Evolutionary conservation across 1,140 invertebrate species (phyloP).

Genomic region (Manduca sexta): DNA sequence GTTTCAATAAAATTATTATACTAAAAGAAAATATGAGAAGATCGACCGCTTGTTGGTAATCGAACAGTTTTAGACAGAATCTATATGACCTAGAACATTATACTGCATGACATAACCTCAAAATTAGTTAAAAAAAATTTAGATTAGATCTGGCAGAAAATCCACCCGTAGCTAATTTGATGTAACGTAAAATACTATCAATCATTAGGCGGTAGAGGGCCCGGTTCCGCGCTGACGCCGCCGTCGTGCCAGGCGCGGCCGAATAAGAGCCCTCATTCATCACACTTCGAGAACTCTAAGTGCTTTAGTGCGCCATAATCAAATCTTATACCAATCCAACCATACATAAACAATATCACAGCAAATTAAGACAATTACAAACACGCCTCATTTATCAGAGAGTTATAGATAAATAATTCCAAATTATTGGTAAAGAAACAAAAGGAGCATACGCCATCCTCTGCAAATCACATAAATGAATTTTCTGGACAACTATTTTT

Average conservation of each 20-base stretch:
- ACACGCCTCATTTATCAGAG: no score
- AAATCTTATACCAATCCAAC: slow-evolving; percentile 28
- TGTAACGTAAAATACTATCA: slow-evolving; percentile 51
- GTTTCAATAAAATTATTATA: no score
- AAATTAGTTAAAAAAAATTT: no score
- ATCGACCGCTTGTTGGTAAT: no score
- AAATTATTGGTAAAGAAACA: background rate
- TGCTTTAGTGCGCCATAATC: slow-evolving; percentile 46
- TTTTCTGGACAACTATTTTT: slow-evolving; percentile 19
- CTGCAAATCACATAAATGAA: slow-evolving; percentile 10
- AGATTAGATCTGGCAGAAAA: no score
- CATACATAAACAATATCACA: background rate
- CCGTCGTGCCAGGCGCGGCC: slow-evolving; percentile 5
- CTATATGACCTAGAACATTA: no score
- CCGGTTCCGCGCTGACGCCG: slow-evolving; percentile 32
- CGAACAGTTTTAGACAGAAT: no score
- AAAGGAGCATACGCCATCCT: background rate
- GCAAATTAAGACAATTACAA: background rate
- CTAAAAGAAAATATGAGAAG: no score
- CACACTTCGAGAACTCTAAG: slow-evolving; percentile 62
- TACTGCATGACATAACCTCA: no score
- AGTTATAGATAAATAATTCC: no score
- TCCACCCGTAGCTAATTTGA: slow-evolving; percentile 20
- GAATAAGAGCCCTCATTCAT: slow-evolving; percentile 45
- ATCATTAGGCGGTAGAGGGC: slow-evolving; percentile 40